Evolutionary conservation across 2,797 vertebrate species (phyloP).

Genomic region (Thaleichthys pacificus): DNA sequence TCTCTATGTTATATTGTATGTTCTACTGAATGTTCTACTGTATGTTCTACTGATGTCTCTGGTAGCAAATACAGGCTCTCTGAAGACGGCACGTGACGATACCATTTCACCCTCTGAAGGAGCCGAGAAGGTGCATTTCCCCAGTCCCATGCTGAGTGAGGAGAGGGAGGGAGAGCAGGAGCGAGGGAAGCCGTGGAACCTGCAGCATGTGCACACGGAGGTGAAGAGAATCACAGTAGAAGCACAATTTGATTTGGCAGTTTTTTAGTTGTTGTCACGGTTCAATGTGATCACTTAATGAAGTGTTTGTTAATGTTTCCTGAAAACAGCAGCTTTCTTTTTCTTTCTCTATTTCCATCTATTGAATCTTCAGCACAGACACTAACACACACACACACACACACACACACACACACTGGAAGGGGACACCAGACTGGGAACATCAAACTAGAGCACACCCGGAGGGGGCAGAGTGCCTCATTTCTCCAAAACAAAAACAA

Average conservation of each 20-base stretch:
- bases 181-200: not conserved
- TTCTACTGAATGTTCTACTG: no score
- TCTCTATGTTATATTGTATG: no score
- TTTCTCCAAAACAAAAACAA: conserved; percentile 57
- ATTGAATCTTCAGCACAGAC: conserved; percentile 4
- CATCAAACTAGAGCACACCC: conserved; percentile 55
- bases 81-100: not conserved
- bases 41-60: not conserved
- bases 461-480: conserved; percentile 51
- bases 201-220: not conserved
- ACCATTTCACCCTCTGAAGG: not conserved
- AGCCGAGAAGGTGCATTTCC: not conserved
- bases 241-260: not conserved
- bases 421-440: conserved; percentile 29
- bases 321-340: not conserved
- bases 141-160: not conserved
- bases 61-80: no score
- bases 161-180: not conserved
- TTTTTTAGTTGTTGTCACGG: not conserved
- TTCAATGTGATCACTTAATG: not conserved
- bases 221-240: not conserved
- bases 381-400: conserved; percentile 5
- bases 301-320: not conserved
- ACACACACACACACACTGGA: conserved; percentile 24
- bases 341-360: not conserved